Evolutionary conservation across 2,113 vertebrate species (phyloP).

Genomic region (Taxidea taxus): DNA sequence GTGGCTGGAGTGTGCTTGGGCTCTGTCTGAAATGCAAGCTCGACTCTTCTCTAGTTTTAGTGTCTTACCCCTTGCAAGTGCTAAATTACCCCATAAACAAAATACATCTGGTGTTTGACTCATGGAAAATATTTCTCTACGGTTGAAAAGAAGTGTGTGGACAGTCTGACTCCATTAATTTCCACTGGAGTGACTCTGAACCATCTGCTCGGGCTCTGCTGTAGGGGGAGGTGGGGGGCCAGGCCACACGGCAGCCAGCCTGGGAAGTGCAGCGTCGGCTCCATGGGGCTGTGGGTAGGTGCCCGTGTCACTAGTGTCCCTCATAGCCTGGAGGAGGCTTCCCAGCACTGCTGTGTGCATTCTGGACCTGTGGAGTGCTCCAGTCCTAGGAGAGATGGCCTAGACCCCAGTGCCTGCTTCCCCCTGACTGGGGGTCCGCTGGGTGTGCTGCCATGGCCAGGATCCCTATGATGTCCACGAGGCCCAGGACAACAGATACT

Average conservation of each 20-base stretch:
- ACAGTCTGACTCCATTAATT: conserved; percentile 86
- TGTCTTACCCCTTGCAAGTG: conserved; percentile 79
- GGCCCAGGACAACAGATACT: not conserved
- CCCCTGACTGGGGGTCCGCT: not conserved
- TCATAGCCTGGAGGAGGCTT: not conserved
- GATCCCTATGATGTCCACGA: not conserved
- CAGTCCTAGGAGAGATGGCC: not conserved
- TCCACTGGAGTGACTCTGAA: conserved; percentile 81
- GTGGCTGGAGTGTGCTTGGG: not conserved
- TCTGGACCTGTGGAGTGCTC: not conserved
- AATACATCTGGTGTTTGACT: conserved; percentile 82
- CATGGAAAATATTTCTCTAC: conserved; percentile 74
- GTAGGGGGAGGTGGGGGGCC: not conserved
- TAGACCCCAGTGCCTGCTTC: not conserved
- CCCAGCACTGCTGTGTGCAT: not conserved
- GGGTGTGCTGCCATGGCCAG: not conserved
- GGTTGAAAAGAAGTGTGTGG: conserved; percentile 82
- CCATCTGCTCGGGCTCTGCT: conserved; percentile 83
- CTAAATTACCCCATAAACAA: conserved; percentile 83
- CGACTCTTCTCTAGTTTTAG: conserved; percentile 65
- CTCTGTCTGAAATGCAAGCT: conserved; percentile 66
- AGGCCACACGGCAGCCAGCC: not conserved
- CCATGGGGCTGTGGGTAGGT: not conserved
- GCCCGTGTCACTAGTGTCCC: not conserved
- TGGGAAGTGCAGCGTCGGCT: not conserved